Base-by-base conservation (phyloP, 2,113 vertebrate genomes). In the Coturnix japonica region DNA sequence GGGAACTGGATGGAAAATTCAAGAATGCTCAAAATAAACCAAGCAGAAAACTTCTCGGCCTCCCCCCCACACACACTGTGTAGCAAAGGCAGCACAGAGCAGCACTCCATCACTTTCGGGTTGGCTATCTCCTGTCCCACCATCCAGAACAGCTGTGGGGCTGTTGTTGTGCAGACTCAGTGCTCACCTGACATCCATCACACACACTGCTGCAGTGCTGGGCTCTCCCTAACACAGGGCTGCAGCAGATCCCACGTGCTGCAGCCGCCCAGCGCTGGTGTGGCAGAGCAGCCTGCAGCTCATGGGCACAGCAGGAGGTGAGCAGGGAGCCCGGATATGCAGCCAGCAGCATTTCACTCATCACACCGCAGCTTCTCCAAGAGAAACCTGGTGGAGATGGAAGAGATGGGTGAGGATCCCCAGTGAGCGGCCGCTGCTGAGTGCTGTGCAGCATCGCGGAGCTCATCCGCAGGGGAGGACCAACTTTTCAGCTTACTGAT, bases 111-210 rank as follows among this genome's bases (percentile, higher is more conserved):
- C 14, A 10, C 57, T 9, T 8, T 7, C 7, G 1, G 17, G 39
- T 4, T 7, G 37, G 37, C 37, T 37, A 10, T 10, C 37, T 37
- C 37, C 37, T 37, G 37, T 15, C 35, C 59, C 3, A 0, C 31
- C 9, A 41, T 4, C 30, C 0, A 23, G 6, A 16, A 3, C 0
- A 22, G 23, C 4, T 2, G 0, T 4, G 9, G 3, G 0, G 61
- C 20, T 21, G 8, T 7, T 23, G 1, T 6, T 0, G 11, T 4
- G 0, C 18, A 4, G 7, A 49, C 5, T 3, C 49, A 4, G 17
- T 11, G 15, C 1, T 0, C 41, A 9, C 1, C 18, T 9, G 1
- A n/a, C n/a, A n/a, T n/a, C 0, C 61, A 10, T 6, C 53, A 0
- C 2, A 21, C 0, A 13, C 4, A 8, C 14, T 4, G 8, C 10